phyloP scores from a whole-genome alignment of 2,113 vertebrate genomes.

The Physeter macrocephalus region DNA sequence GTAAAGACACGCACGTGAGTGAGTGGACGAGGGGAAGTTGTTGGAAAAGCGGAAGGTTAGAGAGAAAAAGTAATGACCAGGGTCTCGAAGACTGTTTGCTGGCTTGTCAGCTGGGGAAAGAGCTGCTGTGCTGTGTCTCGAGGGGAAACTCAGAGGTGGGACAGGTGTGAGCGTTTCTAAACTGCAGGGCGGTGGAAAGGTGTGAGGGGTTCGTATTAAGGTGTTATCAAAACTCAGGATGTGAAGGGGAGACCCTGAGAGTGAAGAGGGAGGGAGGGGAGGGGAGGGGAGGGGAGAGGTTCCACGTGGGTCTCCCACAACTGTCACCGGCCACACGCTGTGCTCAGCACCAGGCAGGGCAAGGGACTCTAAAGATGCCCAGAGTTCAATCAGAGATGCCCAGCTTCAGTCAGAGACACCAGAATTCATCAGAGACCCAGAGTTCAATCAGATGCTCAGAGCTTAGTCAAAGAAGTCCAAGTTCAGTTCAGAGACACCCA shows the following conservation, averaged over 20 bases:
- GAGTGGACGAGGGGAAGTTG: too few species aligned
- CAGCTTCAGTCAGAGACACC: not conserved
- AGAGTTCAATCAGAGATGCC: not conserved
- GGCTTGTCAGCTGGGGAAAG: not conserved
- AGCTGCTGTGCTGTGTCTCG: not conserved
- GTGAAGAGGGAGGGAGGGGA: not conserved
- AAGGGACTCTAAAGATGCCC: not conserved
- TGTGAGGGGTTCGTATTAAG: not conserved
- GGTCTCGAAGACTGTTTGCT: not conserved
- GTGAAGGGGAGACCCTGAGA: not conserved
- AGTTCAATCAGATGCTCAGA: not conserved
- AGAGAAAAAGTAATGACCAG: not conserved
- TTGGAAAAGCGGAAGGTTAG: not conserved
- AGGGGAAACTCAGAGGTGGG: not conserved
- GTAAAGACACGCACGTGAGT: not conserved
- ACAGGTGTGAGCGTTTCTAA: not conserved
- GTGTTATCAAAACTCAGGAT: not conserved
- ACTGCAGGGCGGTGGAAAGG: not conserved
- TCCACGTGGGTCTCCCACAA: too few species aligned
- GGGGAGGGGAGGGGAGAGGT: too few species aligned
- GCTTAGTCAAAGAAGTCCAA: not conserved
- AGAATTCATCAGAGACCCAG: not conserved
- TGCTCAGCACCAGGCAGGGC: too few species aligned
- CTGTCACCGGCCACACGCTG: fast-evolving
- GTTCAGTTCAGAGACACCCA: not conserved